Base-by-base conservation (phyloP, 1,140 invertebrate genomes). In the Cheumatopsyche charites region DNA sequence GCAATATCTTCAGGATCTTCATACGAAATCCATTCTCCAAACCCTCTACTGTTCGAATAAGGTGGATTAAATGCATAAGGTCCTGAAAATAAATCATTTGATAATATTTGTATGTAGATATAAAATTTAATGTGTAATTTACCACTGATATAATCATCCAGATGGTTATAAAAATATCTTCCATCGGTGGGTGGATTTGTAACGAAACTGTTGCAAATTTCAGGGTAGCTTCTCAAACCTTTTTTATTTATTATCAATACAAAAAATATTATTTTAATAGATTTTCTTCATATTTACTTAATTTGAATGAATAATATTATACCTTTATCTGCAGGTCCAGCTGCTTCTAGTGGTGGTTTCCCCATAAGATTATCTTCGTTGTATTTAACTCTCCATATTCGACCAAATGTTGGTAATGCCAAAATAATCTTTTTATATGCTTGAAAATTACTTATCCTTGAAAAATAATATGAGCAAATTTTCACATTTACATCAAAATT, bases 21-120 rank as follows among this genome's bases (percentile, higher is more conserved):
- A 78, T 92, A 97, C 36, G 90, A 90, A 0, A 96, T 90, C 96
- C 96, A 98, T 49, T 96, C 86, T 12, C 94, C 90, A 5, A 88
- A 88, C 12, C 90, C 86, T 6, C 84, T 87, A 29, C 82, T 88
- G 13, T 89, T 85, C n/a, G n/a, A n/a, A 68, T 92, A 89, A 71
- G 90, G 89, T 0, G 90, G 79, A 76, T 90, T 86, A 82, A 88
- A 93, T 0, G 90, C 91, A 74, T 93, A 94, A 49, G 87, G 88
- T 36, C 91, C 90, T 85, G 73, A 1, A 77, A 77, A 72, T 17
- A 71, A 25, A 74, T 70, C n/a, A 19, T n/a, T n/a, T n/a, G n/a
- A 42, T 42, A 42, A 5, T 12, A 42, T 42, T 42, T 42, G 5
- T 42, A 6, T 6, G 13, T 45, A 12, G 11, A 4, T 45, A 45